Evolutionary conservation across 2,888 invertebrate genomes (phyloP), one percentile per base, ranked within the genome.

Genomic region (Limnephilus auricula): DNA sequence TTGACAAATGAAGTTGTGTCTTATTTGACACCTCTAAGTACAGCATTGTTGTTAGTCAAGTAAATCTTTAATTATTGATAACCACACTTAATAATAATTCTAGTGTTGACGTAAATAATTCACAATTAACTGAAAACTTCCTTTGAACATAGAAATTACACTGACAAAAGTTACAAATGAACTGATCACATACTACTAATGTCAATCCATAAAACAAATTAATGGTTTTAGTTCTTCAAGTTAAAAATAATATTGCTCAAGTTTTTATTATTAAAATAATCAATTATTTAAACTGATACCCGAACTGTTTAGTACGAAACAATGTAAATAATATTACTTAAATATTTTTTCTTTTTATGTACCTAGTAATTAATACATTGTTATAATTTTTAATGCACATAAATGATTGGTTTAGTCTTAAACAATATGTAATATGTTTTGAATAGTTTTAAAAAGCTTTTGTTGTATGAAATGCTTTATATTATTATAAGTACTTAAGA

Each of bases 381-480:
- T 65, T 9, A 65, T 65, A 65, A 65, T 65, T 65, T 65, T 65
- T 65, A 65, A 65, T 65, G 65, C 65, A 65, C 65, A 65, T 65
- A 65, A 15, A 65, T 65, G n/a, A 25, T 65, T 65, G 65, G 65
- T 65, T 65, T 65, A 65, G 65, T 5, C 25, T 65, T 65, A 25
- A 65, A 65, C 9, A 65, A 25, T 18, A n/a, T n/a, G n/a, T n/a
- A 2, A 65, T 65, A 65, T 65, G 65, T 65, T 65, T 65, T 65
- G 65, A 25, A 65, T 65, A 65, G 65, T 65, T 65, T 65, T 65
- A 65, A 65, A 25, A 65, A 25, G 65, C 65, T 65, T 65, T 65
- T 65, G 65, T 65, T 65, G n/a, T 65, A 65, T n/a, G 65, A 65
- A 65, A 65, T 65, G 65, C 65, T 65, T 65, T 65, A 65, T 65